These are phyloP conservation scores for Gastrophysa polygoni DNA, from an alignment of 2,888 invertebrate species.

Conservation along the genomic window DNA sequence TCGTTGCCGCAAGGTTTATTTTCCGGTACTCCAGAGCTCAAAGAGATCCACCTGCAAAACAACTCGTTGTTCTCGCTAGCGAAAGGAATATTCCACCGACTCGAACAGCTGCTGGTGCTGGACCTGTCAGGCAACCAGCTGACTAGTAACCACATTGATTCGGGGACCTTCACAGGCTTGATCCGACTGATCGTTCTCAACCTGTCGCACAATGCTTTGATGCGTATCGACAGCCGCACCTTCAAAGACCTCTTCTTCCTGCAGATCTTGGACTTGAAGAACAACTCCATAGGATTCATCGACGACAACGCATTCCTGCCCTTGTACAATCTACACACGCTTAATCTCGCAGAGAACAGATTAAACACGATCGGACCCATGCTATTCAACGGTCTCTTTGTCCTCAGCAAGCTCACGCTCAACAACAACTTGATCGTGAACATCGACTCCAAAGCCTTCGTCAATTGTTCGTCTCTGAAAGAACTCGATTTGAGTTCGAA, in stretches of 20 bases:
- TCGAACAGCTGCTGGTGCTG: slow-evolving; percentile 83
- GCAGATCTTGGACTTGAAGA: slow-evolving; percentile 83
- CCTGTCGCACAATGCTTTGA: slow-evolving; percentile 84
- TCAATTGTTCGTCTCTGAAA: slow-evolving; percentile 86
- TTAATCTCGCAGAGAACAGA: slow-evolving; percentile 88
- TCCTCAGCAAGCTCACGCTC: slow-evolving; percentile 81
- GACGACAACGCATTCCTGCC: slow-evolving; percentile 88
- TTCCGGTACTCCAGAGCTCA: slow-evolving; percentile 78
- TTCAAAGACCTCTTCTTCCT: slow-evolving; percentile 87
- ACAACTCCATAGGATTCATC: slow-evolving; percentile 87
- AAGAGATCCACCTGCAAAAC: slow-evolving; percentile 83
- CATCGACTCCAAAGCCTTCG: slow-evolving; percentile 81
- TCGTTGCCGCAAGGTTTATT: slow-evolving; percentile 83
- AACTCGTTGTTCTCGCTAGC: slow-evolving; percentile 85
- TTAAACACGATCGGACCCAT: slow-evolving; percentile 81
- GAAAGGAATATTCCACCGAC: slow-evolving; percentile 79
- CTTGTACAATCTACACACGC: slow-evolving; percentile 85
- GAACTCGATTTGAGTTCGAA: slow-evolving; percentile 90
- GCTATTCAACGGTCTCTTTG: slow-evolving; percentile 82
- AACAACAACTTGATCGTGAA: slow-evolving; percentile 84
- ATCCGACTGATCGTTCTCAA: slow-evolving; percentile 85
- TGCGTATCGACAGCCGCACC: slow-evolving; percentile 80
- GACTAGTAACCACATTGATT: slow-evolving; percentile 82
- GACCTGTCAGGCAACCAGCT: slow-evolving; percentile 86
- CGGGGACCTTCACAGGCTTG: slow-evolving; percentile 83